Conservation (phyloP, 2,113 vertebrate species). For the Phalacrocorax brasilianus region DNA sequence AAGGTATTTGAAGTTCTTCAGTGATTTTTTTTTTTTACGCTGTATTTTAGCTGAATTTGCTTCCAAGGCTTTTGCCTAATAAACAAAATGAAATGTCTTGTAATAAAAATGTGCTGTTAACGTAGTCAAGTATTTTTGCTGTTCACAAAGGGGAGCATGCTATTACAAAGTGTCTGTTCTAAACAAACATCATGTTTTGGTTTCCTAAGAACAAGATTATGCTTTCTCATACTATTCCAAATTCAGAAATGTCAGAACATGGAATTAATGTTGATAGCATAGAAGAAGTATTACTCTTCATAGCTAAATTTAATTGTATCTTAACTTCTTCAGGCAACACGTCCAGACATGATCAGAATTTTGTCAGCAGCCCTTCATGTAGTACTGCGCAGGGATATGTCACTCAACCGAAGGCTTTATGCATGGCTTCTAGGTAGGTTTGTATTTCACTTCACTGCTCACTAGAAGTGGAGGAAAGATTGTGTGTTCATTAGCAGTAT, state of each 20-base stretch:
- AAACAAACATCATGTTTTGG: not conserved
- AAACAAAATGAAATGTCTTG: not conserved
- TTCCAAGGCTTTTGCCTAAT: not conserved
- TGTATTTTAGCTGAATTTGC: not conserved
- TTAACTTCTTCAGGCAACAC: constrained; percentile 83
- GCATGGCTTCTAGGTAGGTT: constrained; percentile 95
- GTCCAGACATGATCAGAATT: constrained; percentile 96
- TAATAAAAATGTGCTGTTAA: not conserved
- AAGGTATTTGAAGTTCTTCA: not conserved
- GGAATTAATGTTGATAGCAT: not conserved
- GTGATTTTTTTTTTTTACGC: not conserved
- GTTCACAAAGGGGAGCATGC: not conserved
- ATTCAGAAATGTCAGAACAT: not conserved
- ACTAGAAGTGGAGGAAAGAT: not conserved
- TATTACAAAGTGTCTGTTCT: not conserved
- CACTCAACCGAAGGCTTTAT: constrained; percentile 96
- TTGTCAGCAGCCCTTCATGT: constrained; percentile 97
- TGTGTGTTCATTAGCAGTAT: not conserved
- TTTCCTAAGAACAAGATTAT: not conserved
- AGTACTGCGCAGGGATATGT: constrained; percentile 98
- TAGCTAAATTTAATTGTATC: not conserved
- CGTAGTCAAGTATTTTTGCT: not conserved
- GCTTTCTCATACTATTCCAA: not conserved
- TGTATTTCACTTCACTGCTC: not conserved
- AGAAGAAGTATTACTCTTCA: not conserved